Evolutionary conservation across 2,113 vertebrate species (phyloP).

Genomic region (Tyrannus savana): DNA sequence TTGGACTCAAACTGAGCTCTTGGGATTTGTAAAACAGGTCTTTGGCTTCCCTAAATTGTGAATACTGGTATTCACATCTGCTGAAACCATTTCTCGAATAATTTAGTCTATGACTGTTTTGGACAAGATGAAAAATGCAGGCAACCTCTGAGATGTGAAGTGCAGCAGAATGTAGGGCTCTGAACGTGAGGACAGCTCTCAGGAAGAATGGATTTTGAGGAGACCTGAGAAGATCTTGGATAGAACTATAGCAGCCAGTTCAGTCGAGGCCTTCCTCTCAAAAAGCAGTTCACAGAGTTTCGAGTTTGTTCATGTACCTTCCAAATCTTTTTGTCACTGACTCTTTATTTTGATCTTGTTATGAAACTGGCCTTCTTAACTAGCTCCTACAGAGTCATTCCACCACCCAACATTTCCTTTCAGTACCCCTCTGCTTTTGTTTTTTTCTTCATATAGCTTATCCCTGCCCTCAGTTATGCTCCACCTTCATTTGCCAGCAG

Average conservation of each 20-base stretch:
- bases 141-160: neutral
- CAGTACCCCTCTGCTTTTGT: neutral
- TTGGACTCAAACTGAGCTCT: neutral
- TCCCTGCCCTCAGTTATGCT: neutral
- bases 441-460: neutral
- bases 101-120: neutral
- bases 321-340: neutral
- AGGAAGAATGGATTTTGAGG: neutral
- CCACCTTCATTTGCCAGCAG: neutral
- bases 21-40: neutral
- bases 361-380: neutral
- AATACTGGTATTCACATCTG: neutral
- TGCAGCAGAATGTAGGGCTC: neutral
- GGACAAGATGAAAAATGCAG: neutral
- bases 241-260: neutral
- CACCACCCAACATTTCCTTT: neutral
- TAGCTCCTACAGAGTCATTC: neutral
- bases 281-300: neutral
- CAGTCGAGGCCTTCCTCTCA: neutral
- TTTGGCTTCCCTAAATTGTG: neutral
- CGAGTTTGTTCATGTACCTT: neutral
- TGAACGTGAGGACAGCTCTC: neutral
- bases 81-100: neutral
- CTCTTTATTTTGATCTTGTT: neutral
- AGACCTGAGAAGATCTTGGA: neutral